Base-by-base conservation (phyloP, 2,113 vertebrate species). In the Thryonomys swinderianus region DNA sequence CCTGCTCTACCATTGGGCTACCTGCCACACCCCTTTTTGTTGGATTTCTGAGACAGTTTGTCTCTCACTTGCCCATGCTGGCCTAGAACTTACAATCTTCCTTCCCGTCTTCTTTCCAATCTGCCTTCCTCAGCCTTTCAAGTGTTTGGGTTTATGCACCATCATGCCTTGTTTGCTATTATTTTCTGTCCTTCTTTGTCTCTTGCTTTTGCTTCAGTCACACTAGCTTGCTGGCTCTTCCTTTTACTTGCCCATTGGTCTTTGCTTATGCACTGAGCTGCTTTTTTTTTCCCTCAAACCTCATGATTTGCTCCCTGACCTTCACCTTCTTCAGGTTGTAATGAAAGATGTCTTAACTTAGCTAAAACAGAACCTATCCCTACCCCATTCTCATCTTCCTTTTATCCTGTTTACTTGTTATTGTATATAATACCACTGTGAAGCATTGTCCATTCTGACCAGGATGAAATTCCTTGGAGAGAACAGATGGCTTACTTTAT, bases 341-440 rank as follows among this genome's bases (percentile, higher is more conserved):
- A 32, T 45, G 45, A 64, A 88, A 34, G 45, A 86, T 73, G 30
- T 93, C n/a, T 88, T 86, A 87, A 20, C 23, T 2, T 48, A 21
- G 69, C 30, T 80, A 93, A 88, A 88, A 78, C 76, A 94, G 91
- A 95, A 83, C n/a, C n/a, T n/a, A 3, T 69, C 40, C 21, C 17
- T 82, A 37, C 30, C 16, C 20, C 2, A 10, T 88, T 42, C n/a
- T 82, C 37, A 64, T 64, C n/a, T 71, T 11, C 8, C n/a, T 42
- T 27, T 71, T 82, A 32, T 64, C 6, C 27, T 84, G 55, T 64
- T 62, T 40, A 2, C 62, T 81, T 93, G 67, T 71, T 8, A 57
- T 80, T 42, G 73, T 48, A 48, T 0, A 2, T 82, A 82, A 57
- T 21, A 88, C 34, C 61, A 57, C 20, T 73, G 0, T 85, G 16